These are phyloP conservation scores for Epsilonema sp. DNA, from an alignment of 2,888 invertebrate genomes.

Conservation along the genomic window DNA sequence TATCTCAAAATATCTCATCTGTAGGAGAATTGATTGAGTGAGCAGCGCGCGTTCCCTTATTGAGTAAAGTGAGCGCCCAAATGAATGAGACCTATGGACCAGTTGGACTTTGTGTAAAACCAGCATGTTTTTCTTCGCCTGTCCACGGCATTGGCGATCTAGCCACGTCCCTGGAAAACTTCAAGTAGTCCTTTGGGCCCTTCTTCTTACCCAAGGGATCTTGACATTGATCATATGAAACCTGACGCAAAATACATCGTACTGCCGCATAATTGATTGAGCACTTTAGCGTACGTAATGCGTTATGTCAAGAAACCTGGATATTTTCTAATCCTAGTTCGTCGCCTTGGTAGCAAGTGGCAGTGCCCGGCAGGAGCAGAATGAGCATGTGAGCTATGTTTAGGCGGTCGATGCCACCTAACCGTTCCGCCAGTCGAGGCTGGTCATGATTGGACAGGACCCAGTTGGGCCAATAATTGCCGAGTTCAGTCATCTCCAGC, in stretches of 20 bases:
- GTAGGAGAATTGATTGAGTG: too few relatives aligned
- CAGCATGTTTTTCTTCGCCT: conserved; percentile 17
- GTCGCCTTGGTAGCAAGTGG: conserved; percentile 30
- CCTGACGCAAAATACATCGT: not conserved
- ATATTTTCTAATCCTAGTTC: conserved; percentile 20
- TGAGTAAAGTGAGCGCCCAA: too few relatives aligned
- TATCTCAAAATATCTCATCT: too few relatives aligned
- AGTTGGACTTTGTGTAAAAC: conserved; percentile 20
- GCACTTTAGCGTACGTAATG: too few relatives aligned
- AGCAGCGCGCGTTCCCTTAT: too few relatives aligned
- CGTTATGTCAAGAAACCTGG: too few relatives aligned
- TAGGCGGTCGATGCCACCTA: conserved; percentile 12
- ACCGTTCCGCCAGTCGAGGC: conserved; percentile 13
- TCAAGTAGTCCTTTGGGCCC: conserved; percentile 13
- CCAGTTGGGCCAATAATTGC: conserved; percentile 10
- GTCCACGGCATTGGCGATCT: conserved; percentile 32
- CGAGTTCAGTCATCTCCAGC: conserved; percentile 4
- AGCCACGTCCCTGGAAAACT: conserved; percentile 21
- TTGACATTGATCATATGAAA: not conserved
- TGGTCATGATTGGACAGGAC: conserved; percentile 19
- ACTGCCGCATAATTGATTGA: too few relatives aligned
- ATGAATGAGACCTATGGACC: conserved; percentile 25
- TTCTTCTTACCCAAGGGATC: conserved; percentile 12
- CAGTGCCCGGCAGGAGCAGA: conserved; percentile 28
- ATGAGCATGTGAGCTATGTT: conserved; percentile 26